A percentile compares a stretch with the other conserved stretches of the same genome.
phyloP scores from a whole-genome alignment of 92 coral and sea anemone species.

The Porites evermanni region DNA sequence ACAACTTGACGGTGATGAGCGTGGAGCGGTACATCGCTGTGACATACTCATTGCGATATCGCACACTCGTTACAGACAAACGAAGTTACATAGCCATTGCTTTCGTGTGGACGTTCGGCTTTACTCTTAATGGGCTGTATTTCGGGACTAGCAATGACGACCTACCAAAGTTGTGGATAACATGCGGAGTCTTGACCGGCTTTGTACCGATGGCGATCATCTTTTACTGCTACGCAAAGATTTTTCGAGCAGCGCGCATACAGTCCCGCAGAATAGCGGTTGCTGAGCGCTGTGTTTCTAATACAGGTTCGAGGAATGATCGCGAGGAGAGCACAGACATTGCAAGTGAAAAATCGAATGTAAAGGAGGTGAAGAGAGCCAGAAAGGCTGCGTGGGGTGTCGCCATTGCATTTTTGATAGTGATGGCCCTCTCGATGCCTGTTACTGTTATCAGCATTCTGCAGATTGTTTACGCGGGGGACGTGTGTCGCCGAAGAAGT shows the following conservation, averaged over 20 bases:
- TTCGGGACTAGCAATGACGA: slow-evolving; percentile 21
- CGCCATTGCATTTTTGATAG: slow-evolving; percentile 69
- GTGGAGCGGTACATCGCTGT: slow-evolving; percentile 62
- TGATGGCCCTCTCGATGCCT: slow-evolving; percentile 55
- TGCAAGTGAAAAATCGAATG: slow-evolving; percentile 4
- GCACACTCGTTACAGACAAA: slow-evolving; percentile 10
- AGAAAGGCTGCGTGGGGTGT: slow-evolving; percentile 77
- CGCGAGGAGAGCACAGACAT: slow-evolving; percentile 4
- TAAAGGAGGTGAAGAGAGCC: slow-evolving; percentile 57
- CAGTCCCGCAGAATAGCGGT: slow-evolving; percentile 46
- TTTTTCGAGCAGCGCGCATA: slow-evolving; percentile 44
- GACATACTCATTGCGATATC: slow-evolving; percentile 51
- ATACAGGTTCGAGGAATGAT: not conserved
- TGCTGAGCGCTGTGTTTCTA: slow-evolving; percentile 14
- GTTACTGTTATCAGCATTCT: slow-evolving; percentile 61
- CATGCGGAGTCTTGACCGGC: slow-evolving; percentile 38
- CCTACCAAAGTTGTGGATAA: slow-evolving; percentile 66
- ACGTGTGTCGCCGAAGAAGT: slow-evolving; percentile 47
- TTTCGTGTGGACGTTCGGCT: slow-evolving; percentile 57
- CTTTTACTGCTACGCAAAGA: slow-evolving; percentile 51
- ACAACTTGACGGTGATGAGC: slow-evolving; percentile 54
- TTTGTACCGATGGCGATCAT: slow-evolving; percentile 47
- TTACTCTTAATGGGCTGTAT: slow-evolving; percentile 29
- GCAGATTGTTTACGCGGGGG: slow-evolving; percentile 33
- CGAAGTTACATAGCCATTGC: slow-evolving; percentile 44